Evolutionary conservation across 2,113 vertebrate species (phyloP), one percentile per base, ranked within the genome.

Genomic region (Ammodytes marinus): DNA sequence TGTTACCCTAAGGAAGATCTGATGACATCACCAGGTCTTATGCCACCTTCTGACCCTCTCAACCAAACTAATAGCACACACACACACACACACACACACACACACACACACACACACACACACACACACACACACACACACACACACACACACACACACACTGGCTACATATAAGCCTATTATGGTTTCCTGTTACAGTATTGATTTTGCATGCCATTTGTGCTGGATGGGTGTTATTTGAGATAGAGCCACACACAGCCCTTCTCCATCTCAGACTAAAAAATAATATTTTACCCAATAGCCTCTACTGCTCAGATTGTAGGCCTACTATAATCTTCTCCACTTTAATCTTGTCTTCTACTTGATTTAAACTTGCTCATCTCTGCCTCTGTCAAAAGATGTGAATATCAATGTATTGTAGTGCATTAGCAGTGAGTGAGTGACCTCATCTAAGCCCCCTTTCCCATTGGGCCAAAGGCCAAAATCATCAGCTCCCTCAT

Each of bases 111-210:
- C 61, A 42, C 53, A 65, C 49, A 35, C 43, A 2, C 59, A 19
- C 53, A 14, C 78, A 53, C 14, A 19, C 55, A 37, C 73, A 8
- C 82, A 54, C 27, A 77, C 79, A 88, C 76, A 88, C 88, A 90
- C 69, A 52, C 59, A 65, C 61, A 42, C 53, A 65, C 49, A 35
- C 43, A 2, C 59, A 19, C 53, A 14, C 78, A 53, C 14, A 19
- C 55, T 27, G 27, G 27, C 27, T 27, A 37, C 73, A 8, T 80
- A 54, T 37, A 77, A 76, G 86, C 76, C 86, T 87, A 90, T 92
- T 90, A 90, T 53, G 88, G 91, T 91, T 65, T 94, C 91, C 68
- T 68, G 79, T 94, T 94, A 88, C 93, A 80, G 74, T 89, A 94
- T 94, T 89, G 93, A 94, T 94, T 42, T 2, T 42, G 46, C 53